Base-by-base conservation (phyloP, 2,888 invertebrate species). In the Disparrhopalites patrizii region DNA sequence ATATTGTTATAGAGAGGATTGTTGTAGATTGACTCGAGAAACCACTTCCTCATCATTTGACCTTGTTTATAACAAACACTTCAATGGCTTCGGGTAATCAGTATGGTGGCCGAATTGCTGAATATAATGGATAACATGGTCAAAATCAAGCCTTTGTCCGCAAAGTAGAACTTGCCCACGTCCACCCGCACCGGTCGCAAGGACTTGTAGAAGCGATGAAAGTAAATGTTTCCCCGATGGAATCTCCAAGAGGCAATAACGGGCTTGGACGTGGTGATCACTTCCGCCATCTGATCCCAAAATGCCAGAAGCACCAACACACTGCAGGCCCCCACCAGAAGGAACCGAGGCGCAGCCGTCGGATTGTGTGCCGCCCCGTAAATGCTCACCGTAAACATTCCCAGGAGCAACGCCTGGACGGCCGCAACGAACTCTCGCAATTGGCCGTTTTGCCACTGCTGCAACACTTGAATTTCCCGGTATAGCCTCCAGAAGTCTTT, bases 271-370 rank as follows among this genome's bases (percentile, higher is more conserved):
- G 13, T 13, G 3, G 23, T 8, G 25, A 23, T 7, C 23, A 47
- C n/a, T 47, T 47, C 47, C 8, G 47, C 47, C 47, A 47, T 47
- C 13, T 47, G 47, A 23, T 47, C 25, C 47, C 47, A 47, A 13
- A 23, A 47, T 20, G 8, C n/a, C 3, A 47, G 47, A 3, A 47
- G 47, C 2, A 47, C n/a, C 2, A 2, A 18, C 23, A n/a, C 25
- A 3, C 23, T 25, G n/a, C 47, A 47, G 18, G 20, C 3, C 2
- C 23, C 47, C 20, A 25, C 47, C 8, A 47, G 2, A 2, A 47
- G 20, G 23, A 47, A 23, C 13, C 47, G 47, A 23, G 25, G 25
- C 47, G 20, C 23, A 7, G 8, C 23, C n/a, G n/a, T n/a, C 23
- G 23, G 23, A 20, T 8, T 23, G 23, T 47, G 47, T 20, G 25